Evolutionary conservation across 2,888 invertebrate species (phyloP), one percentile per base, ranked within the genome.

Genomic region (Laspeyria flexula): DNA sequence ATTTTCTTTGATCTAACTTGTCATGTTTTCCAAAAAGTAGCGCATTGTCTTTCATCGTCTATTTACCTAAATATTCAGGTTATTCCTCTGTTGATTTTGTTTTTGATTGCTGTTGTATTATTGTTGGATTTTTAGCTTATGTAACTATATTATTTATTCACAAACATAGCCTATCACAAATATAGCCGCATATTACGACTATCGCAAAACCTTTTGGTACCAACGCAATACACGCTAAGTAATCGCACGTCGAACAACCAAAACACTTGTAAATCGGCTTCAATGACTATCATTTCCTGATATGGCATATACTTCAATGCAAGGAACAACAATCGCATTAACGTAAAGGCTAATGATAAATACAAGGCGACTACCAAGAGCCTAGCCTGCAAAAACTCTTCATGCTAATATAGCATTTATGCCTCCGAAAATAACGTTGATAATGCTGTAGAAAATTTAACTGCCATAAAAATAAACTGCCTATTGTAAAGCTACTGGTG

Each of bases 401-500:
- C 41, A 58, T 10, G 30, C 48, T 4, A 63, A 45, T 47, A 37
- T 38, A 37, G 40, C 16, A 50, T 55, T 40, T 60, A 63, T 0
- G 0, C 0, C 27, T 9, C 1, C 25, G 7, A 16, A 27, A 31
- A 57, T 55, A 60, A 46, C 18, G 61, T 10, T 13, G 39, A 41
- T 33, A 54, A 42, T 70, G 10, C 33, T 34, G 9, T 38, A 23
- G 5, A 11, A 31, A 12, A 25, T 16, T 10, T 47, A 38, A 43
- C 16, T 12, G 42, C 43, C 25, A 44, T 63, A 55, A 65, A 71
- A 55, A 48, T 63, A 65, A 71, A 67, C 37, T 21, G 46, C 45
- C 49, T 45, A 67, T 70, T 69, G 71, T 67, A 43, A 55, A 60
- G 21, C 35, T 50, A 47, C 49, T 38, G 34, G 33, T 41, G 51